A percentile compares a stretch with the other conserved stretches of the same genome.
These are phyloP conservation scores for Trichoplax adhaerens DNA, from an alignment of 37 sponge, comb jelly and placozoan species.

Conservation along the genomic window DNA sequence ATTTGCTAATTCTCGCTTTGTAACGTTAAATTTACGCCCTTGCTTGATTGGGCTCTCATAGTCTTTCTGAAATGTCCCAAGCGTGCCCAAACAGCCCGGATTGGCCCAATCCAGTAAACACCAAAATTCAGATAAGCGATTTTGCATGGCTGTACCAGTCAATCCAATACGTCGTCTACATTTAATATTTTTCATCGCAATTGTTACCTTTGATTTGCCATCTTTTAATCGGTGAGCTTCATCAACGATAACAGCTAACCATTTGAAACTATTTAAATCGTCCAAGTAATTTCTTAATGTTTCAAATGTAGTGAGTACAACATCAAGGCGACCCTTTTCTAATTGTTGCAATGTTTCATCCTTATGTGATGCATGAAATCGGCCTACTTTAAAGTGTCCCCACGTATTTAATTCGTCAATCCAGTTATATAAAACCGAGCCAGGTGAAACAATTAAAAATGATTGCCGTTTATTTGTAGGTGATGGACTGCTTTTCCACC, in stretches of 20 bases:
- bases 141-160: constrained; percentile 41
- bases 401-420: constrained; percentile 28
- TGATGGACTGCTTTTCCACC: too few relatives aligned
- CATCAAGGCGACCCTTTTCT: constrained; percentile 15
- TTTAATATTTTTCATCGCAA: constrained; percentile 12
- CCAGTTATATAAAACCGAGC: constrained; percentile 40
- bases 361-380: constrained; percentile 14
- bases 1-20: constrained; percentile 36
- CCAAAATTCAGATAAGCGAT: constrained; percentile 32
- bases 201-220: constrained; percentile 9
- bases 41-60: neutral
- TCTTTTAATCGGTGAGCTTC: constrained; percentile 14
- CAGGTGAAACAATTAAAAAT: constrained; percentile 24
- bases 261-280: constrained; percentile 20
- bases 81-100: constrained; percentile 19
- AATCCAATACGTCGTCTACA: constrained; percentile 20
- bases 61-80: neutral
- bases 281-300: constrained; percentile 25
- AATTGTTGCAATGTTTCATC: constrained; percentile 15
- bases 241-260: constrained; percentile 27
- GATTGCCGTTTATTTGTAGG: too few relatives aligned
- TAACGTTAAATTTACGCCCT: constrained; percentile 25
- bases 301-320: constrained; percentile 33
- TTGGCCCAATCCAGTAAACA: constrained; percentile 31
- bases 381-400: constrained; percentile 29